A percentile compares a stretch with the other conserved stretches of the same genome.
Evolutionary conservation across 1,140 invertebrate genomes (phyloP).

Genomic region (Melipona quadrifasciata): DNA sequence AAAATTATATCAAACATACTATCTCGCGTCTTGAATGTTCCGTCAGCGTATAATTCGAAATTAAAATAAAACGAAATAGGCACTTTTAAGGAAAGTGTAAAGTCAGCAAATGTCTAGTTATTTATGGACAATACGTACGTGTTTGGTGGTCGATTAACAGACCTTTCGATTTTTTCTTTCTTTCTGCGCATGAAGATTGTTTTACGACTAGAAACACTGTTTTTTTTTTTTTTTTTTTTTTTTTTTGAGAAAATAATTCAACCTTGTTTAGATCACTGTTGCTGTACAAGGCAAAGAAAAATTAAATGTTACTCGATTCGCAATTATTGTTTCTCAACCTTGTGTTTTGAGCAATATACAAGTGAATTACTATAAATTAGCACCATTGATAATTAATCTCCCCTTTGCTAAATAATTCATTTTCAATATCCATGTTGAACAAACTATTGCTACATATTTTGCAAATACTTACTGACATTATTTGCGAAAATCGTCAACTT

Average conservation of each 20-base stretch:
- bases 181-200: not conserved
- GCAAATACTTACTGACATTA: not conserved
- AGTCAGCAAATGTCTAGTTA: too few relatives aligned
- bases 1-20: too few relatives aligned
- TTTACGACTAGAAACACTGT: not conserved
- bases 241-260: not conserved
- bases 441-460: not conserved
- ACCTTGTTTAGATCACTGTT: too few relatives aligned
- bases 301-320: not conserved
- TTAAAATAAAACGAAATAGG: too few relatives aligned
- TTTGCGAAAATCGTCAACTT: not conserved
- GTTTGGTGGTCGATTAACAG: too few relatives aligned
- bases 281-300: too few relatives aligned
- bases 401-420: not conserved
- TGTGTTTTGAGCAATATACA: not conserved
- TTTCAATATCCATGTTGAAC: not conserved
- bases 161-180: too few relatives aligned
- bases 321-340: not conserved
- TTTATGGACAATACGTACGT: too few relatives aligned
- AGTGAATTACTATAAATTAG: constrained; percentile 17
- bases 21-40: too few relatives aligned
- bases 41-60: too few relatives aligned
- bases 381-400: not conserved
- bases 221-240: too few relatives aligned
- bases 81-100: too few relatives aligned